phyloP scores from a whole-genome alignment of 1,140 invertebrate genomes.

The Leptoteleia sp. region DNA sequence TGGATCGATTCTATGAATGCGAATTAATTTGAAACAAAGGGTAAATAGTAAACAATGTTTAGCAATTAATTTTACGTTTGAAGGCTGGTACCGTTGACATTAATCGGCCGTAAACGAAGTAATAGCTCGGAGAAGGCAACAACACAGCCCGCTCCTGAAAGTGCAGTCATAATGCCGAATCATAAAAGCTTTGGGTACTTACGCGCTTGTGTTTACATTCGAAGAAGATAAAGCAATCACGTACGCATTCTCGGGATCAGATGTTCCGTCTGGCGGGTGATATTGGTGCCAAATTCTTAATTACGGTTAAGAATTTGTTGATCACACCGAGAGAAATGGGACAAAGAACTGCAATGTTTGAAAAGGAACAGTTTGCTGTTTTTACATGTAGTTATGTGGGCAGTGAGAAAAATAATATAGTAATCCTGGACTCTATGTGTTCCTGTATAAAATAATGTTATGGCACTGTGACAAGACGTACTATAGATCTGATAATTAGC shows the following conservation, averaged over 20 bases:
- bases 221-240: constrained; percentile 35
- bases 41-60: constrained; percentile 20
- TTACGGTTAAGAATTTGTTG: constrained; percentile 14
- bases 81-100: constrained; percentile 36
- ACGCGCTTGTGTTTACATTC: constrained; percentile 42
- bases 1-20: constrained; percentile 12
- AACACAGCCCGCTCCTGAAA: constrained; percentile 36
- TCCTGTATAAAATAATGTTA: too few relatives aligned
- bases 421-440: too few relatives aligned
- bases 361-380: too few relatives aligned
- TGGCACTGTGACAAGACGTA: too few relatives aligned
- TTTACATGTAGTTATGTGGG: too few relatives aligned
- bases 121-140: constrained; percentile 36
- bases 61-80: constrained; percentile 39
- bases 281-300: constrained; percentile 16
- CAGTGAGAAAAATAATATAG: too few relatives aligned
- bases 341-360: too few relatives aligned
- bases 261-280: constrained; percentile 10
- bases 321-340: too few relatives aligned
- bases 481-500: too few relatives aligned
- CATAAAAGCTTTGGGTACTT: constrained; percentile 48
- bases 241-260: constrained; percentile 28
- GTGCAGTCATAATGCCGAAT: constrained; percentile 35
- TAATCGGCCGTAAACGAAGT: constrained; percentile 50
- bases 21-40: constrained; percentile 29